Conservation (phyloP, 2,797 vertebrate genomes). For the Poeciliopsis turneri region DNA sequence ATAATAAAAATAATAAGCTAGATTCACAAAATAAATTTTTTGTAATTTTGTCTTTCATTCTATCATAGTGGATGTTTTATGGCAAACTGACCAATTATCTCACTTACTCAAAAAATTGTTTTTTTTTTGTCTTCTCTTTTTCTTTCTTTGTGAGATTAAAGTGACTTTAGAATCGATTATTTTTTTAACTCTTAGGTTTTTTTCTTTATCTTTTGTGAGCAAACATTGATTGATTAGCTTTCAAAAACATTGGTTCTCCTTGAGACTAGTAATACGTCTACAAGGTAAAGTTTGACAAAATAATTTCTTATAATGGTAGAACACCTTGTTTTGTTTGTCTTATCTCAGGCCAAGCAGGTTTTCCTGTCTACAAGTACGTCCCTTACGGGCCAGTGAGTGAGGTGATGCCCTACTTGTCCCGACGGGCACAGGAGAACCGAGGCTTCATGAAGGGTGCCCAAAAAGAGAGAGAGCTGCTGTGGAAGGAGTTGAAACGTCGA, state of each 20-base stretch:
- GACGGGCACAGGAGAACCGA: slow-evolving; percentile 90
- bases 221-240: not conserved
- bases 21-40: not conserved
- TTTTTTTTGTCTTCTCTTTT: not conserved
- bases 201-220: not conserved
- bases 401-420: slow-evolving; percentile 93
- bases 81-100: not conserved
- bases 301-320: not conserved
- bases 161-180: not conserved
- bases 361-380: slow-evolving; percentile 93
- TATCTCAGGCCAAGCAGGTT: slow-evolving; percentile 87
- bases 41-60: not conserved
- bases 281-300: not conserved
- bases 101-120: not conserved
- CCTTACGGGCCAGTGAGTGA: slow-evolving; percentile 90
- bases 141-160: not conserved
- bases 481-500: slow-evolving; percentile 87
- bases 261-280: not conserved
- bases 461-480: slow-evolving; percentile 86
- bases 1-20: not conserved
- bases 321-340: not conserved
- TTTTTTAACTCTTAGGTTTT: not conserved
- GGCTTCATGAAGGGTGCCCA: slow-evolving; percentile 85
- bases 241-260: not conserved
- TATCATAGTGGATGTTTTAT: not conserved